Evolutionary conservation across 2,113 vertebrate species (phyloP).

Genomic region (Shinisaurus crocodilurus): DNA sequence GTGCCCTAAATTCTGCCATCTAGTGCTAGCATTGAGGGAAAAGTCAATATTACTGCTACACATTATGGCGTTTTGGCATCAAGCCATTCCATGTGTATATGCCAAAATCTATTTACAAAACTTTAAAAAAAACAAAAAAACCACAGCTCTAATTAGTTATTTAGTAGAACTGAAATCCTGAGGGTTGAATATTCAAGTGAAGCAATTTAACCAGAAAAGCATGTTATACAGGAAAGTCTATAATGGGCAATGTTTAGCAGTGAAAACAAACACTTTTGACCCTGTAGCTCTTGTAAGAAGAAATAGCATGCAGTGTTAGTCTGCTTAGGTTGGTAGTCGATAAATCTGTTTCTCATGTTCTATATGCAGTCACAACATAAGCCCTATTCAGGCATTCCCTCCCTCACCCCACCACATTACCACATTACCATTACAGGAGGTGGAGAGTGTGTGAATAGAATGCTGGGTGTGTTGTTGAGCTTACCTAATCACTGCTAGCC

Average conservation of each 20-base stretch:
- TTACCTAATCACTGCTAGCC: no score
- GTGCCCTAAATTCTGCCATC: slow-evolving; percentile 54
- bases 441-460: no score
- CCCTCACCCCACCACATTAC: no score
- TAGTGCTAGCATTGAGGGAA: slow-evolving; percentile 46
- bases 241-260: slow-evolving; percentile 12
- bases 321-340: slow-evolving; percentile 16
- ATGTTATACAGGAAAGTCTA: not conserved
- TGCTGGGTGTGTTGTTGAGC: no score
- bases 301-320: slow-evolving; percentile 32
- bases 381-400: no score
- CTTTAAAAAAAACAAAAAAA: slow-evolving; percentile 60
- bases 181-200: slow-evolving; percentile 56
- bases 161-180: slow-evolving; percentile 58
- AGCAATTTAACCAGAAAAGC: slow-evolving; percentile 42
- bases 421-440: no score
- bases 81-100: slow-evolving; percentile 52
- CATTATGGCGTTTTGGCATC: slow-evolving; percentile 59
- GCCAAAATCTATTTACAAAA: slow-evolving; percentile 74
- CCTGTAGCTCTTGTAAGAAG: slow-evolving; percentile 20
- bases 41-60: slow-evolving; percentile 54
- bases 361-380: not conserved
- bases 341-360: not conserved
- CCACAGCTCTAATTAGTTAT: slow-evolving; percentile 62
- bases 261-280: slow-evolving; percentile 7